Percentiles rank a stretch among this genome's conserved stretches.
Conservation (phyloP, 1,140 invertebrate species). For the Brachionus asplanchnoidis region DNA sequence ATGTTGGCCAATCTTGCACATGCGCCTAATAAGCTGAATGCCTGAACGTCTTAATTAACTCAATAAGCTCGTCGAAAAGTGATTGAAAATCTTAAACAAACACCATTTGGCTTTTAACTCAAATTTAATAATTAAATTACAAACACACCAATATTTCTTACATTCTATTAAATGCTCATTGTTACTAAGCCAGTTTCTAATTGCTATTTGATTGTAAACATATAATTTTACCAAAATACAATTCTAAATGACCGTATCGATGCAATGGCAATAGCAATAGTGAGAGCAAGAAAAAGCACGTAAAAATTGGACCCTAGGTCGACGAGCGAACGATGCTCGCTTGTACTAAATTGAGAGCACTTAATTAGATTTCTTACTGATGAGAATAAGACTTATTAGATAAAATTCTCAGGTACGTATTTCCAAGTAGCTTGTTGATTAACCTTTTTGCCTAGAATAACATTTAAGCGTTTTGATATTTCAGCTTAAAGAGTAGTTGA, state of each 20-base stretch:
- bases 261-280: neutral
- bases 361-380: conserved; percentile 4
- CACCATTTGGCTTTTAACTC: neutral
- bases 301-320: neutral
- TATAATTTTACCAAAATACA: neutral
- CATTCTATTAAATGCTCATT: neutral
- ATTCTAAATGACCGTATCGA: neutral
- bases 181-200: neutral
- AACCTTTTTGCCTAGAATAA: neutral
- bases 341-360: neutral
- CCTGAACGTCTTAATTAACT: neutral
- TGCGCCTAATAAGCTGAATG: neutral
- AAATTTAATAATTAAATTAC: conserved; percentile 2
- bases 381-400: conserved; percentile 36
- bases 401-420: conserved; percentile 29
- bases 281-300: neutral
- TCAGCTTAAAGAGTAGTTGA: neutral
- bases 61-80: neutral
- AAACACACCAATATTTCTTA: neutral
- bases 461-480: neutral
- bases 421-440: neutral
- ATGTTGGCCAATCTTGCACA: neutral
- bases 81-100: neutral
- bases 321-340: neutral
- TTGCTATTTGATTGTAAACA: neutral